phyloP scores from a whole-genome alignment of 2,888 invertebrate genomes.

The Schrankia costaestrigalis region DNA sequence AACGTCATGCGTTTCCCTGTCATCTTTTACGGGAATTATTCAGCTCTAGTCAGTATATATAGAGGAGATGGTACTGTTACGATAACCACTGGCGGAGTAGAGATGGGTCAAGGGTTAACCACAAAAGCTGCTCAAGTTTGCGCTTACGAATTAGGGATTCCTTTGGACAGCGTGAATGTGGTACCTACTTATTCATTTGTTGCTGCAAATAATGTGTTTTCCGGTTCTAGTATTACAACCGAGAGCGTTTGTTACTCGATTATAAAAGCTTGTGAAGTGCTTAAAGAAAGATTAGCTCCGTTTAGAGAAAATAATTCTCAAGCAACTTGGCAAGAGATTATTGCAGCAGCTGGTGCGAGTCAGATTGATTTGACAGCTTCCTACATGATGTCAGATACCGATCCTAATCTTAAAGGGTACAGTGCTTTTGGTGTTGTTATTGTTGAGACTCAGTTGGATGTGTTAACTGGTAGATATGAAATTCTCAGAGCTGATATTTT shows the following conservation, averaged over 20 bases:
- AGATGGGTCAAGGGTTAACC: constrained; percentile 90
- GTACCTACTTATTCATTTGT: constrained; percentile 81
- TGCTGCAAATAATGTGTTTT: constrained; percentile 81
- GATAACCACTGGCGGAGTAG: constrained; percentile 84
- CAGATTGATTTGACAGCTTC: constrained; percentile 81
- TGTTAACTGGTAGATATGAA: constrained; percentile 84
- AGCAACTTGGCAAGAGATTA: constrained; percentile 81
- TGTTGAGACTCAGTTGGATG: constrained; percentile 84
- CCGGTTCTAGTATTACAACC: constrained; percentile 85
- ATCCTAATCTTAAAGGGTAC: constrained; percentile 74
- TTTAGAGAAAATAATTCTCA: constrained; percentile 65
- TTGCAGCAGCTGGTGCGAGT: constrained; percentile 74
- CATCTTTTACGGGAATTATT: constrained; percentile 75
- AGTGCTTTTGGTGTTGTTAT: constrained; percentile 81
- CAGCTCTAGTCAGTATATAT: constrained; percentile 83
- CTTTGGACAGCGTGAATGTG: constrained; percentile 81
- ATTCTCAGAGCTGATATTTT: constrained; percentile 82
- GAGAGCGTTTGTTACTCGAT: constrained; percentile 81
- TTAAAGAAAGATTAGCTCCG: constrained; percentile 80
- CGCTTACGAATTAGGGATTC: constrained; percentile 86
- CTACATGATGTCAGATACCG: constrained; percentile 80
- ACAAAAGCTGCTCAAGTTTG: constrained; percentile 90
- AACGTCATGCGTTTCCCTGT: constrained; percentile 85
- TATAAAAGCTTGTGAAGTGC: constrained; percentile 81
- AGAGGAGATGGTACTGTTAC: constrained; percentile 85